phyloP scores from a whole-genome alignment of 2,888 invertebrate species.

The Nowickia ferox region DNA sequence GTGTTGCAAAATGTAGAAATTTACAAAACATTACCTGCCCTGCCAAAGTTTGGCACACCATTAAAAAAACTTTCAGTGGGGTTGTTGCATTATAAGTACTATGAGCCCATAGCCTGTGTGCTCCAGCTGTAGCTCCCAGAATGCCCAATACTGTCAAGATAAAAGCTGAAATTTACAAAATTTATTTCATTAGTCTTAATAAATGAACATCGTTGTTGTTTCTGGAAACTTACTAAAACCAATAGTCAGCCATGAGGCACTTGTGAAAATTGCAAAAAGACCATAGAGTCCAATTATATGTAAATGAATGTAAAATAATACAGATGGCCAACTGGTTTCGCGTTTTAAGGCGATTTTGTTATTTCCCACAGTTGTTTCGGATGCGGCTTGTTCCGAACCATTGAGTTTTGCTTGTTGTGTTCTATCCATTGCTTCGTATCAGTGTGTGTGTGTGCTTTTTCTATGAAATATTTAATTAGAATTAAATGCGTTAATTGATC shows the following conservation, averaged over 20 bases:
- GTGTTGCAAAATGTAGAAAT: slow-evolving; percentile 22
- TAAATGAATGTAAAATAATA: slow-evolving; percentile 90
- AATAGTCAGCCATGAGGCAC: slow-evolving; percentile 86
- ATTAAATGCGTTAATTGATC: not conserved
- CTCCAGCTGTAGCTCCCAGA: slow-evolving; percentile 94
- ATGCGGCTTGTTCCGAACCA: not conserved
- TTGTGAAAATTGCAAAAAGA: slow-evolving; percentile 85
- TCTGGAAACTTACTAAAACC: slow-evolving; percentile 86
- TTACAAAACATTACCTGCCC: slow-evolving; percentile 87
- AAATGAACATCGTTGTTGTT: not conserved
- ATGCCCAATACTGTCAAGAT: slow-evolving; percentile 86
- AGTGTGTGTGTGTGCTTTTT: not conserved
- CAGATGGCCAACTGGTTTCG: slow-evolving; percentile 89
- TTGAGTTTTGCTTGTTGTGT: not conserved
- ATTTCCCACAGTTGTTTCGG: slow-evolving; percentile 18
- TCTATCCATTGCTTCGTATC: slow-evolving; percentile 21
- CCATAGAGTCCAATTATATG: slow-evolving; percentile 88
- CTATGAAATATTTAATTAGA: not conserved
- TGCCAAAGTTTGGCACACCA: slow-evolving; percentile 92
- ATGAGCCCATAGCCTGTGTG: slow-evolving; percentile 97
- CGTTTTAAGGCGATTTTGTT: slow-evolving; percentile 82
- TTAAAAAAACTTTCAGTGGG: slow-evolving; percentile 89
- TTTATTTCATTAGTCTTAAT: not conserved
- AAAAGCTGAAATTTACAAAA: slow-evolving; percentile 85
- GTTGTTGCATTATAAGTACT: slow-evolving; percentile 90